These are phyloP conservation scores for Oryzias javanicus DNA, from an alignment of 2,113 vertebrate species.

Conservation along the genomic window DNA sequence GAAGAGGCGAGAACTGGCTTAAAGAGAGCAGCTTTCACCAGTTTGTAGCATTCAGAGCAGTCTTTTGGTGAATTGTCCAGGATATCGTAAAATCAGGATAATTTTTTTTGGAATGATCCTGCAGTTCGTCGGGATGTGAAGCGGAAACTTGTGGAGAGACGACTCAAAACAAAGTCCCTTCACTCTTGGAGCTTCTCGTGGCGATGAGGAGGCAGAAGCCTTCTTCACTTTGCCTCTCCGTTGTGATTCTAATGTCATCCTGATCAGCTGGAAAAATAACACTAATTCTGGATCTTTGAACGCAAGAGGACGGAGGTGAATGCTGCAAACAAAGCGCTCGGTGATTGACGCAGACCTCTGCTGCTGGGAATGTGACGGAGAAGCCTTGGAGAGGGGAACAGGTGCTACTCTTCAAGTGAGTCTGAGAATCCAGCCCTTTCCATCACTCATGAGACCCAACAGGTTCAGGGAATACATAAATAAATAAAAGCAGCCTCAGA, in stretches of 20 bases:
- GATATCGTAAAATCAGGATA: constrained; percentile 47
- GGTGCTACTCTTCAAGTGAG: constrained; percentile 55
- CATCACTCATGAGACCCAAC: constrained; percentile 61
- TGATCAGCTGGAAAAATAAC: constrained; percentile 10
- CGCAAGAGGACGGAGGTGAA: constrained; percentile 18
- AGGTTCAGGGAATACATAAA: constrained; percentile 46
- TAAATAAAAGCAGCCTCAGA: constrained; percentile 52
- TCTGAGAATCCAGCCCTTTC: constrained; percentile 68
- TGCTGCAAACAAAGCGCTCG: constrained; percentile 38
- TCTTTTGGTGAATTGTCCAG: constrained; percentile 56
- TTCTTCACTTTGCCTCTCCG: constrained; percentile 52
- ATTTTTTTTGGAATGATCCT: constrained; percentile 63
- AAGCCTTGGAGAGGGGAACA: constrained; percentile 60
- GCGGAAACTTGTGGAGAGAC: constrained; percentile 29
- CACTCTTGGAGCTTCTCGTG: constrained; percentile 29
- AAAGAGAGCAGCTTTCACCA: constrained; percentile 59
- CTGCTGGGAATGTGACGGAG: constrained; percentile 73
- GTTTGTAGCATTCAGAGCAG: constrained; percentile 55
- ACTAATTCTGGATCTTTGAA: constrained; percentile 33
- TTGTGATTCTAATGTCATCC: constrained; percentile 26
- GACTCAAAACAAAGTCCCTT: constrained; percentile 40
- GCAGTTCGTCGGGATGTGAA: constrained; percentile 53
- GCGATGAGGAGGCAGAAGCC: constrained; percentile 45
- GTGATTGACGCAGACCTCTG: constrained; percentile 57
- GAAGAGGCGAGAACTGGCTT: constrained; percentile 54